These are phyloP conservation scores for Poecilia gillii DNA, from an alignment of 2,797 vertebrate genomes.

Conservation along the genomic window DNA sequence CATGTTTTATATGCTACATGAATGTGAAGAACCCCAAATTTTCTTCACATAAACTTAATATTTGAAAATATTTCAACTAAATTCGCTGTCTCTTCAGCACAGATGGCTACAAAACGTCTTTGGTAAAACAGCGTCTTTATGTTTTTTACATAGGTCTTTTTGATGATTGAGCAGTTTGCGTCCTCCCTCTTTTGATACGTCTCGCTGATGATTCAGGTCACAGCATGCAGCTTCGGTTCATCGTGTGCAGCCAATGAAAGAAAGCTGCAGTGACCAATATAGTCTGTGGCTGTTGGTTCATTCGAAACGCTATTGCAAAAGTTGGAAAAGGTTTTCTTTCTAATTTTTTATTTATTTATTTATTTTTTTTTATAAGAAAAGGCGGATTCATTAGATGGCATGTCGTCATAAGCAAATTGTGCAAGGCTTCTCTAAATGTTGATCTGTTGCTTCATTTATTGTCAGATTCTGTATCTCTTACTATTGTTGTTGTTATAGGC, in stretches of 20 bases:
- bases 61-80: background rate
- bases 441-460: too few relatives aligned
- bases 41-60: background rate
- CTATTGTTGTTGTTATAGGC: slow-evolving; percentile 75
- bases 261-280: background rate
- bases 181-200: too few relatives aligned
- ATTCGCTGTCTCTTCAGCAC: background rate
- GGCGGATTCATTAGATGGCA: background rate
- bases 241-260: background rate
- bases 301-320: background rate
- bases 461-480: background rate
- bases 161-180: background rate
- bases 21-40: background rate
- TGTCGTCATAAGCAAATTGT: too few relatives aligned
- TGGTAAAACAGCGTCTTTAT: background rate
- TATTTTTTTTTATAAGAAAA: background rate
- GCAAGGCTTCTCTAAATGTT: background rate
- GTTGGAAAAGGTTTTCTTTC: background rate
- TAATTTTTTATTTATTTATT: background rate
- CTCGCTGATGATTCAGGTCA: background rate
- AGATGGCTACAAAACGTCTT: background rate
- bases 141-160: background rate
- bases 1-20: background rate
- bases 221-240: background rate
- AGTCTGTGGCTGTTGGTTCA: background rate